phyloP scores from a whole-genome alignment of 92 coral and sea anemone genomes.

The Bergia puertoricense region DNA sequence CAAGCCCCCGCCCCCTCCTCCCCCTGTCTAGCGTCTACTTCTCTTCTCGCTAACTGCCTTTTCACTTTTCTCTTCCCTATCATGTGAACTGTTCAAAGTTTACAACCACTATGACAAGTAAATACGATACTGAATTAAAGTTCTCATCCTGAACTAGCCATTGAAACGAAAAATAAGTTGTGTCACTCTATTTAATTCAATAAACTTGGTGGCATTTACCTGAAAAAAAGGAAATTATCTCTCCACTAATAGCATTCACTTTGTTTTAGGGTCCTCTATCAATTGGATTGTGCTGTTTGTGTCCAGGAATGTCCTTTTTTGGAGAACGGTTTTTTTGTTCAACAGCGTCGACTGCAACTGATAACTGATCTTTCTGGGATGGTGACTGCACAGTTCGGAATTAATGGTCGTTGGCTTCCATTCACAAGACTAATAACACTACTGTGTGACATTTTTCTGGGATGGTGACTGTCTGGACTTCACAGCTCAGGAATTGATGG shows the following conservation, averaged over 20 bases:
- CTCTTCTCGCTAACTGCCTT: no score
- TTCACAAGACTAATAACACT: no score
- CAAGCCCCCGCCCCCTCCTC: neutral
- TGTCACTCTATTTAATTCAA: neutral
- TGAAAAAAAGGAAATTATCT: neutral
- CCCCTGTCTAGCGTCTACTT: no score
- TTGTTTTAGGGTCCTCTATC: constrained; percentile 73
- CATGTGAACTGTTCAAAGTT: no score
- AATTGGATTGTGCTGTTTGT: constrained; percentile 69
- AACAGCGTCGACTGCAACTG: constrained; percentile 8
- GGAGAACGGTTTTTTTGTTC: constrained; percentile 66
- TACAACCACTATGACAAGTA: no score
- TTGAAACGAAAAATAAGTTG: neutral
- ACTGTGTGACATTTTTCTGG: no score
- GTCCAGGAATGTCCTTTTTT: constrained; percentile 81
- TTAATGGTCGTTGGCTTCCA: neutral
- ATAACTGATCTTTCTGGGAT: neutral
- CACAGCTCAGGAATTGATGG: neutral
- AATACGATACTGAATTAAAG: no score
- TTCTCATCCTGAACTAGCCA: neutral
- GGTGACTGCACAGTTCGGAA: neutral
- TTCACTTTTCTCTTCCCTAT: no score
- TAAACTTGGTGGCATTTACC: neutral
- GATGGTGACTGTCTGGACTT: neutral
- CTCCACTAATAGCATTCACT: neutral